Conservation (phyloP, 2,888 invertebrate genomes). For the Falcaria lacertinaria region DNA sequence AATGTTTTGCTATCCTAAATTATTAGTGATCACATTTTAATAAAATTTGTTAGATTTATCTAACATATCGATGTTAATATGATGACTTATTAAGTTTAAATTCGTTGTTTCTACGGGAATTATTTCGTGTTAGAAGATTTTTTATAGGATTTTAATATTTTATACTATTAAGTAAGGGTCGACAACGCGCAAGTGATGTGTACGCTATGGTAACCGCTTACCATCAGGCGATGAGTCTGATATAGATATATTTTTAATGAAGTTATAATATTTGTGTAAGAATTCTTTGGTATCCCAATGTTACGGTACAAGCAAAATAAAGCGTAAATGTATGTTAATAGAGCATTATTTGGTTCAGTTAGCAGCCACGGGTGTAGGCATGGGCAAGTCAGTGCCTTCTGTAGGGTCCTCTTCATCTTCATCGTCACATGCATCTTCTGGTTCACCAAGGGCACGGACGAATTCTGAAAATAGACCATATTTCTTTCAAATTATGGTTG, state of each 20-base stretch:
- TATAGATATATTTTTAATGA: too few species aligned
- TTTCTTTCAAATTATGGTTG: background rate
- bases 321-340: background rate
- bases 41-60: slow-evolving; percentile 2
- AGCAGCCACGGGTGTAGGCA: slow-evolving; percentile 52
- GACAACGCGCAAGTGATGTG: too few species aligned
- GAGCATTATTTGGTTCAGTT: slow-evolving; percentile 26
- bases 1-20: too few species aligned
- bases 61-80: slow-evolving; percentile 7
- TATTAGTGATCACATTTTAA: too few species aligned
- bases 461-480: slow-evolving; percentile 78
- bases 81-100: background rate
- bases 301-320: background rate
- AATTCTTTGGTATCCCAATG: background rate
- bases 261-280: too few species aligned
- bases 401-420: slow-evolving; percentile 77
- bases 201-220: too few species aligned
- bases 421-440: slow-evolving; percentile 89
- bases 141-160: too few species aligned
- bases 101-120: background rate
- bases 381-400: slow-evolving; percentile 46
- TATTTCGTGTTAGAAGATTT: background rate
- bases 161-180: too few species aligned
- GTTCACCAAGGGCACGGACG: slow-evolving; percentile 91
- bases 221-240: too few species aligned